These are phyloP conservation scores for Schizothorax lantsangensis DNA, from an alignment of 2,797 vertebrate genomes.

Conservation along the genomic window DNA sequence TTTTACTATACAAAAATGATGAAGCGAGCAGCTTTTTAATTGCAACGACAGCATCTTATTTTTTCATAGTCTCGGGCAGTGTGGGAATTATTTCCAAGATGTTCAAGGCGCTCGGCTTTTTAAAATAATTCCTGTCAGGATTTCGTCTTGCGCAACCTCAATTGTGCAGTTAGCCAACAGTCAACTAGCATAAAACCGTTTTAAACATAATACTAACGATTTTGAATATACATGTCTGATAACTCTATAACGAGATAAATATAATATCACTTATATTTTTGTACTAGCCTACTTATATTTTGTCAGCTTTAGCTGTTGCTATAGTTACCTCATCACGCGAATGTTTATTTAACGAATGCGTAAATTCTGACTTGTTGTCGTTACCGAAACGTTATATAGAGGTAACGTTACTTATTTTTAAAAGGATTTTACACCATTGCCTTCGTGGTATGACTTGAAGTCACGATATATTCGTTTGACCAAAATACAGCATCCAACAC, in stretches of 20 bases:
- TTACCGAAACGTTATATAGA: not conserved
- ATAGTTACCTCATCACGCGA: not conserved
- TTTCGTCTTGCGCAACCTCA: not conserved
- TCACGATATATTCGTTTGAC: not conserved
- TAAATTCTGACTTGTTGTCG: not conserved
- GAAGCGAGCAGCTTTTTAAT: constrained; percentile 29
- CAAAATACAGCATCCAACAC: no score
- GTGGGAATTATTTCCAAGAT: not conserved
- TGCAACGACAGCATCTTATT: constrained; percentile 17
- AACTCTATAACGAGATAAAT: not conserved
- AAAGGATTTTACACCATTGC: not conserved
- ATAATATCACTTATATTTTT: not conserved
- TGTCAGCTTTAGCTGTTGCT: not conserved
- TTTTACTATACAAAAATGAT: constrained; percentile 45
- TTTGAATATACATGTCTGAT: not conserved
- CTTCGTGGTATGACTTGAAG: not conserved
- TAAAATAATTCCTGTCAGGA: not conserved
- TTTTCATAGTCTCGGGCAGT: not conserved
- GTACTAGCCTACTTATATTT: not conserved
- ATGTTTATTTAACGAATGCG: not conserved
- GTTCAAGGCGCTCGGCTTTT: not conserved
- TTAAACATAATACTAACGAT: not conserved
- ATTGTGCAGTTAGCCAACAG: not conserved
- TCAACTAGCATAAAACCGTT: not conserved
- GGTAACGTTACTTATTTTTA: not conserved